Evolutionary conservation across 2,797 vertebrate species (phyloP), one percentile per base, ranked within the genome.

Genomic region (Chelidonichthys spinosus): DNA sequence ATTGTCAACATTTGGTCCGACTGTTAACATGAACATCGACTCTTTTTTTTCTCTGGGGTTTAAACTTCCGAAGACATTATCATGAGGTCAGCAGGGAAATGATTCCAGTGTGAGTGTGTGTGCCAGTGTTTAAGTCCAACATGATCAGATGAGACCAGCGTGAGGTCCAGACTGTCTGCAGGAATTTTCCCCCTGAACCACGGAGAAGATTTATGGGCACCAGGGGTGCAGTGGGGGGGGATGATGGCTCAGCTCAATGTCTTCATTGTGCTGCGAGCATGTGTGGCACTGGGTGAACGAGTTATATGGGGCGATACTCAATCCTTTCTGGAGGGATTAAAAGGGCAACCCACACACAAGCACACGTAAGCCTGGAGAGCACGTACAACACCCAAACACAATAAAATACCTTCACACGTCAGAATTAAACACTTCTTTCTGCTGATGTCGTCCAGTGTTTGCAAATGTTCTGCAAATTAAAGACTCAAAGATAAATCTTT

Each of bases 231-330:
- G 17, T 25, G 25, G 25, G 25, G 25, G 59, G 55, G 73, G 72
- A 61, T 44, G 47, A 63, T 49, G 32, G 0, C 66, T 70, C 59
- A 40, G 15, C 62, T 89, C 79, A 91, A 78, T 89, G 76, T 85
- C 87, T 90, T 81, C 81, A 89, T 90, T 92, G 88, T 92, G 68
- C 60, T 52, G 36, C n/a, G 58, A 85, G 73, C 84, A 88, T 60
- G 43, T 87, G 87, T 74, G 74, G 68, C 39, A 17, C 40, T 37
- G 71, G 47, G 44, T 44, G 37, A 74, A 44, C 53, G 14, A 25
- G 72, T 72, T 70, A 8, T 40, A 43, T 13, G 14, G 53, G 44
- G 4, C 35, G n/a, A 66, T 58, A 37, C 52, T 66, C 66, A 76
- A 65, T 72, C 72, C 56, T 56, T 44, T 73, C 50, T 25, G 9